Percentiles rank a stretch among this genome's conserved stretches.
phyloP scores from a whole-genome alignment of 2,797 vertebrate species.

The Alca torda region DNA sequence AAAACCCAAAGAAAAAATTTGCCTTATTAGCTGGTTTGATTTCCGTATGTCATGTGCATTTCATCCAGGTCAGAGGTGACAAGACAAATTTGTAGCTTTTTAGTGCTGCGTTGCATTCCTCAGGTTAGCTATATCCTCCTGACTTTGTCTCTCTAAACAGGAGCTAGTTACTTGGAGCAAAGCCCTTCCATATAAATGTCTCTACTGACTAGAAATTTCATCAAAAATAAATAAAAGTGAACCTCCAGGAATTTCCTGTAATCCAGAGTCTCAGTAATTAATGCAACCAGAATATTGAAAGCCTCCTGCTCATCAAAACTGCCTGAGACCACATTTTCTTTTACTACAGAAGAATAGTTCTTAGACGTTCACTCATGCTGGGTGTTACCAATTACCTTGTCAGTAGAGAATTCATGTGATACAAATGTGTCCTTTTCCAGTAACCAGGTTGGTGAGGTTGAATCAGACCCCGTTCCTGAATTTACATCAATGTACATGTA shows the following conservation, averaged over 20 bases:
- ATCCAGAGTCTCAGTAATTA: not conserved
- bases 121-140: not conserved
- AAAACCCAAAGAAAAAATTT: not conserved
- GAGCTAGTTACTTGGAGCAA: not conserved
- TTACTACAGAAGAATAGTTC: not conserved
- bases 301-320: not conserved
- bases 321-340: not conserved
- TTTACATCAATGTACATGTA: accelerated
- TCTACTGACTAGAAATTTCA: not conserved
- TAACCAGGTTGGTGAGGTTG: not conserved
- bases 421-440: not conserved
- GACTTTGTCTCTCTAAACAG: not conserved
- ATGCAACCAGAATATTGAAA: not conserved
- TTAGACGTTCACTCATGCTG: not conserved
- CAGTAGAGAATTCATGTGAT: not conserved
- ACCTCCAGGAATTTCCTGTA: not conserved
- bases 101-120: not conserved
- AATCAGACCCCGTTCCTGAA: not conserved
- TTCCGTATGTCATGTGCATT: not conserved
- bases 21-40: not conserved
- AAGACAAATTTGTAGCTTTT: not conserved
- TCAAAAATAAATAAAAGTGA: not conserved
- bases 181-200: not conserved
- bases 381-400: not conserved
- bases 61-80: not conserved